These are phyloP conservation scores for Brachionus calyciflorus DNA, from an alignment of 1,140 invertebrate species.

Conservation along the genomic window DNA sequence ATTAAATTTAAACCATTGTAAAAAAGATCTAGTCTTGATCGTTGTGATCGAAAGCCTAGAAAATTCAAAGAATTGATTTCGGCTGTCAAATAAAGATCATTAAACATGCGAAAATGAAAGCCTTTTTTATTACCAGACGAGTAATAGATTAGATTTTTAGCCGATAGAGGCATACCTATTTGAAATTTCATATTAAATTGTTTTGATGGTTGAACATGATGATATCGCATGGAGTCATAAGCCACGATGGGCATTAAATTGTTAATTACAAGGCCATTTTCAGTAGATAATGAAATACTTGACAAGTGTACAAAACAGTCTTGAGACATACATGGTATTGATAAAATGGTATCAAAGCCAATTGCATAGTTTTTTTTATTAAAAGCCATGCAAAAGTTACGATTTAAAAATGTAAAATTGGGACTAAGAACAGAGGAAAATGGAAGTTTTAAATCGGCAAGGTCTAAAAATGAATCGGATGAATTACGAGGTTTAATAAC, in stretches of 20 bases:
- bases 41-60: not conserved
- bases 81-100: not conserved
- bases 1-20: not conserved
- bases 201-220: not conserved
- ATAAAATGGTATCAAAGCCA: not conserved
- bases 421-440: not conserved
- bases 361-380: not conserved
- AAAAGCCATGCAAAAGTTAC: not conserved
- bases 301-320: not conserved
- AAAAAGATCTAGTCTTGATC: not conserved
- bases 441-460: not conserved
- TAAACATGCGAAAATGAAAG: slow-evolving; percentile 1
- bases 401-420: not conserved
- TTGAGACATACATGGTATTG: not conserved
- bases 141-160: not conserved
- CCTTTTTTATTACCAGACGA: not conserved
- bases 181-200: not conserved
- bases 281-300: not conserved
- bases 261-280: not conserved
- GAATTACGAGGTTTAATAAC: not conserved
- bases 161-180: not conserved
- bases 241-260: not conserved
- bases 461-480: not conserved
- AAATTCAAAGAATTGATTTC: not conserved
- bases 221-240: not conserved